These are phyloP conservation scores for Rhodophaea formosa DNA, from an alignment of 2,888 invertebrate genomes.

Conservation along the genomic window DNA sequence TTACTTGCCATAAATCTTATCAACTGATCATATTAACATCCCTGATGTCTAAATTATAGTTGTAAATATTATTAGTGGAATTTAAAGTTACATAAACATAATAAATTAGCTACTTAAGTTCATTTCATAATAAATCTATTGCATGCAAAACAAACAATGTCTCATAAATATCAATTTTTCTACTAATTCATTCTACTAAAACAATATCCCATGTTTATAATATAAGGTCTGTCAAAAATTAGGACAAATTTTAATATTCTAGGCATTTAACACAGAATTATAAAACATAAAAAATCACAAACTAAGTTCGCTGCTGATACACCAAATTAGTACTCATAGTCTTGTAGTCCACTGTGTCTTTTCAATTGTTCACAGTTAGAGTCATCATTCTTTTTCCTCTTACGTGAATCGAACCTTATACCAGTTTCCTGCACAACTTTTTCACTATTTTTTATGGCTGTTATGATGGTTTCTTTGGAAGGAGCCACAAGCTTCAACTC, in stretches of 20 bases:
- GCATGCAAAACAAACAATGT: not conserved
- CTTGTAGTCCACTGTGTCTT: slow-evolving; percentile 50
- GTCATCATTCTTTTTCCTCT: slow-evolving; percentile 51
- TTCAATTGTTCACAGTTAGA: slow-evolving; percentile 57
- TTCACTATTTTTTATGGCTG: slow-evolving; percentile 74
- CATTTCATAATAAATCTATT: no score
- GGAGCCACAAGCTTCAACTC: slow-evolving; percentile 68
- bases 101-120: no score
- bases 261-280: slow-evolving; percentile 9
- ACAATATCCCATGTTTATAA: not conserved
- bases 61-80: no score
- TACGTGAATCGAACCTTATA: slow-evolving; percentile 66
- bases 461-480: slow-evolving; percentile 71
- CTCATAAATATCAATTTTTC: not conserved
- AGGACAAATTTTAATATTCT: slow-evolving; percentile 19
- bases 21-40: no score
- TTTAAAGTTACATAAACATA: no score
- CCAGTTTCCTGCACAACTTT: slow-evolving; percentile 70
- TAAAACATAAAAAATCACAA: no score
- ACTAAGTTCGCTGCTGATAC: slow-evolving; percentile 29
- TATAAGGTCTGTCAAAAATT: slow-evolving; percentile 8
- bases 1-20: no score
- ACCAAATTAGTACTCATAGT: slow-evolving; percentile 37
- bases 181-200: not conserved
- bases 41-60: no score